These are phyloP conservation scores for Lepisosteus osseus DNA, from an alignment of 2,113 vertebrate species.

Conservation along the genomic window DNA sequence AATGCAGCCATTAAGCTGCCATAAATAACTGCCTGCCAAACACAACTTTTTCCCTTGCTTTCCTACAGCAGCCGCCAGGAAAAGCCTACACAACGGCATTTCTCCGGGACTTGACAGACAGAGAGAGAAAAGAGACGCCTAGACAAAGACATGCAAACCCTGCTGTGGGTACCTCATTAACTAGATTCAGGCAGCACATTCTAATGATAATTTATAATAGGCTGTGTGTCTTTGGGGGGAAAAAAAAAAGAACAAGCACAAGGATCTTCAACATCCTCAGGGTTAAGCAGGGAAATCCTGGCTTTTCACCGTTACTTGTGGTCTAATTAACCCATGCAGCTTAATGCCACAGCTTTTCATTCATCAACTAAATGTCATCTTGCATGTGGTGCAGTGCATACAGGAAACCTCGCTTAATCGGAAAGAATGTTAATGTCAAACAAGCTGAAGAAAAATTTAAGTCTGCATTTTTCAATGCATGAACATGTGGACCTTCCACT, in stretches of 20 bases:
- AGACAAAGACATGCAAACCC: neutral
- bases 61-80: neutral
- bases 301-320: neutral
- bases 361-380: neutral
- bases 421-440: slow-evolving; percentile 1
- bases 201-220: slow-evolving; percentile 4
- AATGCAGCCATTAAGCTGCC: no score
- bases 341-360: neutral
- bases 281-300: neutral
- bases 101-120: neutral
- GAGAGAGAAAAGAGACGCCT: neutral
- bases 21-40: neutral
- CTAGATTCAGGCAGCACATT: slow-evolving; percentile 1
- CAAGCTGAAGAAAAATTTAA: neutral
- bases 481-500: neutral
- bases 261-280: neutral
- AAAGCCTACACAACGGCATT: slow-evolving; percentile 3
- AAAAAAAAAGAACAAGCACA: neutral
- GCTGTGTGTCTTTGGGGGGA: neutral
- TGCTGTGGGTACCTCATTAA: neutral
- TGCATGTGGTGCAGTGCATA: slow-evolving; percentile 1
- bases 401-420: slow-evolving; percentile 1
- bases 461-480: neutral
- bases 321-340: neutral
- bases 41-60: neutral